Conservation (phyloP, 2,797 vertebrate species). For the Anisognathus igniventris region DNA sequence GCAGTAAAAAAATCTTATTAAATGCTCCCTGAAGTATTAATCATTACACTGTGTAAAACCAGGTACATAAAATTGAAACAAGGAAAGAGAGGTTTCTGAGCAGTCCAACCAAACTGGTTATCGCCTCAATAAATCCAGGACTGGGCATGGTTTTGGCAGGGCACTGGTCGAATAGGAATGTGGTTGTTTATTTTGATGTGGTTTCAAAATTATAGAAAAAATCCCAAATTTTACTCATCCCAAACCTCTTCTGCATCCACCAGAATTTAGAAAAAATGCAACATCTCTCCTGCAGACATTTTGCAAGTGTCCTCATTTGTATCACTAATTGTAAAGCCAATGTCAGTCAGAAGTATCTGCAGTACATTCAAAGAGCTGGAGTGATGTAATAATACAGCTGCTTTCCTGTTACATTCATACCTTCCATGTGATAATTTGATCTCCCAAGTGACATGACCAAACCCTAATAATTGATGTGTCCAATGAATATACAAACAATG, state of each 20-base stretch:
- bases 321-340: not conserved
- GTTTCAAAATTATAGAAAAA: not conserved
- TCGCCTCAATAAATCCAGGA: not conserved
- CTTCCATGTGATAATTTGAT: not conserved
- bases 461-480: not conserved
- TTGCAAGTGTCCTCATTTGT: not conserved
- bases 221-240: fast-evolving
- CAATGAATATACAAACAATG: not conserved
- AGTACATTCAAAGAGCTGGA: not conserved
- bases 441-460: not conserved
- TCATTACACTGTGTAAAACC: not conserved
- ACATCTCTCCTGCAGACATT: not conserved
- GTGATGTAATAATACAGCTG: not conserved
- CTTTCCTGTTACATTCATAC: not conserved
- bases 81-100: not conserved
- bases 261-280: not conserved
- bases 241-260: not conserved
- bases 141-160: not conserved
- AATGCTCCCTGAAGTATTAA: slow-evolving; percentile 62
- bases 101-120: not conserved
- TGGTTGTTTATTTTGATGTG: not conserved
- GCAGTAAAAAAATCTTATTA: slow-evolving; percentile 26
- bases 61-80: slow-evolving; percentile 11
- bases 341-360: not conserved
- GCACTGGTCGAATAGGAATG: not conserved